Evolutionary conservation across 2,113 vertebrate species (phyloP).

Genomic region (Illadopsis cleaveri): DNA sequence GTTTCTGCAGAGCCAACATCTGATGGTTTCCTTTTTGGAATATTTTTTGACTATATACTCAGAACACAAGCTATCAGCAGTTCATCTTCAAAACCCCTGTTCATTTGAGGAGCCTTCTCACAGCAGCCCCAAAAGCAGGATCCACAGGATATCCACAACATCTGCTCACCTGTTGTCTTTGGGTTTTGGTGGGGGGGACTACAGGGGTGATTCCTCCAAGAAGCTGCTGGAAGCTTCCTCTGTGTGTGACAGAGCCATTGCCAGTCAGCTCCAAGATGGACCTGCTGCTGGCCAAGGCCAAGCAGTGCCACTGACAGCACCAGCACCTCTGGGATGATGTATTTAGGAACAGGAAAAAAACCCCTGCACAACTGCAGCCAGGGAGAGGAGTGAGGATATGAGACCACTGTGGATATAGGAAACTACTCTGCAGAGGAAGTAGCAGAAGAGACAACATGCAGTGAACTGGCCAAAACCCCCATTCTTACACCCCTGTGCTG

Average conservation of each 20-base stretch:
- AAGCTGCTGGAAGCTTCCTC: background rate
- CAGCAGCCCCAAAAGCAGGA: background rate
- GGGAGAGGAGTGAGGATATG: background rate
- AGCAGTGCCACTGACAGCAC: background rate
- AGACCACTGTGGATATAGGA: background rate
- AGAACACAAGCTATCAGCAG: background rate
- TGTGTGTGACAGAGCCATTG: background rate
- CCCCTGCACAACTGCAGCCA: background rate
- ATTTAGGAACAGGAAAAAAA: background rate
- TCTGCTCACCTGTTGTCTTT: background rate
- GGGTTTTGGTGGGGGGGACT: background rate
- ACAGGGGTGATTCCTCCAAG: background rate
- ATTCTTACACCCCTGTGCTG: background rate
- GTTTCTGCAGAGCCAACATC: background rate
- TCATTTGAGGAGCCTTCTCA: background rate
- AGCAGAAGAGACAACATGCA: background rate
- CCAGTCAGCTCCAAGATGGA: background rate
- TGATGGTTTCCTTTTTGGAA: conserved; percentile 8
- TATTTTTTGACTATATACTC: background rate
- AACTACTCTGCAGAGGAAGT: background rate
- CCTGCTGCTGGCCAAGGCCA: background rate
- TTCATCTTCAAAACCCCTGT: background rate
- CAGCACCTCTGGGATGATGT: background rate
- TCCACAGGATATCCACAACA: background rate
- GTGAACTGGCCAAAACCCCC: background rate